phyloP scores from a whole-genome alignment of 1,140 invertebrate species.

The Trichonephila inaurata region DNA sequence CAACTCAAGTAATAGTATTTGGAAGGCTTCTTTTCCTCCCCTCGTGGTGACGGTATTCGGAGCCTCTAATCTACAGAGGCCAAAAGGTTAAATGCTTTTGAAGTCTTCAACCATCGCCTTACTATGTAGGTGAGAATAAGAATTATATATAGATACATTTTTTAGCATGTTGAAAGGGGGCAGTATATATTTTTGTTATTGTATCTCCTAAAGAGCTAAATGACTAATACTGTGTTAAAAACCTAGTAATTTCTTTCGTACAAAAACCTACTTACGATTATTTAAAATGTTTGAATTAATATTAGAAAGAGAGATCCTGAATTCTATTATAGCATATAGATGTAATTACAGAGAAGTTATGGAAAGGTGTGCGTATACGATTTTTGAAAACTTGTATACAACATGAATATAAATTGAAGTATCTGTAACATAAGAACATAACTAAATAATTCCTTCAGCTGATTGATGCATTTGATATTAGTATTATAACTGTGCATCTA shows the following conservation, averaged over 20 bases:
- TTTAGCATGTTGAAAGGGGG: background rate
- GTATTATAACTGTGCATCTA: too few species aligned
- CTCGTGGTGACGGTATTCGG: slow-evolving; percentile 30
- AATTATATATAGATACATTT: slow-evolving; percentile 5
- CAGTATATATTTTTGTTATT: background rate
- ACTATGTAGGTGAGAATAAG: slow-evolving; percentile 32
- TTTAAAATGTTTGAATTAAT: too few species aligned
- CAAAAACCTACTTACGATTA: background rate
- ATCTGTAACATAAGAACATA: too few species aligned
- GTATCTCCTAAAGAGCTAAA: background rate
- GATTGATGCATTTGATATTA: too few species aligned
- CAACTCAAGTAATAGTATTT: slow-evolving; percentile 66
- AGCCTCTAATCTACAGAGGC: slow-evolving; percentile 52
- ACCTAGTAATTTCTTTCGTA: background rate
- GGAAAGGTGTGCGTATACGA: too few species aligned
- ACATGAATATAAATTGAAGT: too few species aligned
- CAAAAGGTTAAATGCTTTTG: slow-evolving; percentile 67
- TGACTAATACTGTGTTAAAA: background rate
- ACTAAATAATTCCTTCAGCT: too few species aligned
- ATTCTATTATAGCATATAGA: too few species aligned
- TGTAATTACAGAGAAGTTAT: too few species aligned
- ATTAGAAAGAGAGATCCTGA: too few species aligned
- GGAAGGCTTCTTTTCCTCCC: slow-evolving; percentile 32
- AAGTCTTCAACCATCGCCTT: slow-evolving; percentile 22
- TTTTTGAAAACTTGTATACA: too few species aligned